Evolutionary conservation across 2,113 vertebrate genomes (phyloP), one percentile per base, ranked within the genome.

Genomic region (Cinclus mexicanus): DNA sequence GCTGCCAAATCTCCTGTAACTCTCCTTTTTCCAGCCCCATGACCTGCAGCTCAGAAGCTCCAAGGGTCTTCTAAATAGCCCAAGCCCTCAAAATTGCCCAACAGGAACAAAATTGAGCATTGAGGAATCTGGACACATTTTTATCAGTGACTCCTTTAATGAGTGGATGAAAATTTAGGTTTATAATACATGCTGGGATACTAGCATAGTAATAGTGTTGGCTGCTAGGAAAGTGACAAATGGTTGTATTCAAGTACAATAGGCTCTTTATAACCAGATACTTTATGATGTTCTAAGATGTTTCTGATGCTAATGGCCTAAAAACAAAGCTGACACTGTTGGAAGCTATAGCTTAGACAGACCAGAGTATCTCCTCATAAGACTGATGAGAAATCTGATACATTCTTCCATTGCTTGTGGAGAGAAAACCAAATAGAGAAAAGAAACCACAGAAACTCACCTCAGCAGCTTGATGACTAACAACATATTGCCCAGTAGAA

Each of bases 391-490:
- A 95, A 95, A 90, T 52, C 39, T 14, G 52, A 94, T 83, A 63
- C 14, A 12, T 93, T 94, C 94, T 96, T 95, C 76, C 88, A 76
- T 33, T 79, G 83, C 69, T 84, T 71, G 44, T 91, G 72, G 52
- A 74, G 52, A 71, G 83, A 64, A 95, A 96, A 83, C 50, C 39
- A 71, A 93, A 84, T 81, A 71, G 71, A 86, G 93, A 95, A 83
- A 72, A 71, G 60, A 94, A 93, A 72, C 79, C 90, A 52, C 82
- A 87, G 71, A 89, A 81, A 77, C 33, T 86, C 75, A 77, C 55
- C 67, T 88, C 85, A 88, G 75, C 72, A 83, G 52, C 33, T 60
- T 76, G n/a, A 79, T 47, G 39, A 83, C 53, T 74, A 89, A 74
- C 59, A 85, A 14, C 35, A n/a, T 96, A 42, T 88, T 89, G 49